Base-by-base conservation (phyloP, 2,888 invertebrate genomes). In the Dryocosmus kuriphilus region DNA sequence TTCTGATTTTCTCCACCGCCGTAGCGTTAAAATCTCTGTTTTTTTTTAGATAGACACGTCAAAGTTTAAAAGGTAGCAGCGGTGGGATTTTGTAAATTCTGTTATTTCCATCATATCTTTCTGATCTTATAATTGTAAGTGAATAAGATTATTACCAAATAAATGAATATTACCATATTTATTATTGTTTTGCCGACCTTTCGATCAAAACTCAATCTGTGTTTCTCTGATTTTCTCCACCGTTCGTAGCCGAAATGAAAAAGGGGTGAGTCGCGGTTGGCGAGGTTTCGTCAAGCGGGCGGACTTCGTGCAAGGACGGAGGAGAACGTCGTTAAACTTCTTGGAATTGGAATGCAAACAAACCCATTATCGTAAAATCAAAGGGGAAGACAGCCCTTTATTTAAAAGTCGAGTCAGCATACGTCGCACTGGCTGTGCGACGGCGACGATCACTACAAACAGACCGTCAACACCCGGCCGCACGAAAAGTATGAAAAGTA, bases 401-500 rank as follows among this genome's bases (percentile, higher is more conserved):
- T 88, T 87, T 89, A 85, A 87, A 89, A 86, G 80, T 80, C 79
- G 78, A 82, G 80, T 78, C 51, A 77, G 85, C 86, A 85, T 65
- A 86, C 85, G 80, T 85, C 83, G 82, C 85, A 63, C 74, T 16
- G 75, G 61, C 77, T 77, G 82, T 60, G 81, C 79, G 77, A 77
- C 63, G 73, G 78, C 74, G 80, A 77, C 78, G 78, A 83, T 76
- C 78, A 81, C 86, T 82, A 84, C 85, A 85, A 87, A 86, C 84
- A 83, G 81, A 84, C 83, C 85, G 87, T 87, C 88, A 86, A 86
- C 88, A 86, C 86, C 85, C 82, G 79, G 81, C 83, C 80, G 78
- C 86, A 87, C 87, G 87, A 86, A 88, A 89, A 89, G 85, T 89
- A 89, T 87, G 88, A 87, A 89, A 89, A 89, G 89, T 89, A 90